Conservation (phyloP, 2,113 vertebrate genomes). For the Malurus elegans region DNA sequence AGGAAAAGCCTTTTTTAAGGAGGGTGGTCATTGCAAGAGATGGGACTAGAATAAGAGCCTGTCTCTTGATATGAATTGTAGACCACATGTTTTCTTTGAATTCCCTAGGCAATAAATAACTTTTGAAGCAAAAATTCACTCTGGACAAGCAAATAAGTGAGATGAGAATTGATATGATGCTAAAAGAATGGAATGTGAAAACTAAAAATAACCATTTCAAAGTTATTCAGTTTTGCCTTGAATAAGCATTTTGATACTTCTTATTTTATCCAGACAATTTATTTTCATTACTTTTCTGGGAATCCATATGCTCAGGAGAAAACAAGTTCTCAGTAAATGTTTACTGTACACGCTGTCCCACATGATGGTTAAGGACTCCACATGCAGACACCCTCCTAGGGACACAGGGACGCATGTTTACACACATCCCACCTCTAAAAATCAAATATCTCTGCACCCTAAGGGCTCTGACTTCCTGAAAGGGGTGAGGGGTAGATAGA, state of each 20-base stretch:
- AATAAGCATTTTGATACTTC: neutral
- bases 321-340: neutral
- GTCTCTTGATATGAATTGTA: neutral
- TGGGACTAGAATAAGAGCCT: neutral
- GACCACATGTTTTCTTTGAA: neutral
- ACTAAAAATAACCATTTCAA: neutral
- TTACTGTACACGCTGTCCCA: neutral
- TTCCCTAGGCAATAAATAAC: neutral
- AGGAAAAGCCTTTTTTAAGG: neutral
- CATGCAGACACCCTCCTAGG: neutral
- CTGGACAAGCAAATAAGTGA: neutral
- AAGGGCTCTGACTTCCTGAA: accelerated
- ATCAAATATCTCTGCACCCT: neutral
- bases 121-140: neutral
- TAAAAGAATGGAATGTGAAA: neutral
- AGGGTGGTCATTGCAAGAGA: neutral
- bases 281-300: neutral
- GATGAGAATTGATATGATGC: neutral
- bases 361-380: neutral
- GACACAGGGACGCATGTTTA: accelerated
- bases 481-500: neutral
- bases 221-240: neutral
- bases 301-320: neutral
- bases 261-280: neutral
- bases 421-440: neutral